phyloP scores from a whole-genome alignment of 2,113 vertebrate genomes.

The Alces alces region DNA sequence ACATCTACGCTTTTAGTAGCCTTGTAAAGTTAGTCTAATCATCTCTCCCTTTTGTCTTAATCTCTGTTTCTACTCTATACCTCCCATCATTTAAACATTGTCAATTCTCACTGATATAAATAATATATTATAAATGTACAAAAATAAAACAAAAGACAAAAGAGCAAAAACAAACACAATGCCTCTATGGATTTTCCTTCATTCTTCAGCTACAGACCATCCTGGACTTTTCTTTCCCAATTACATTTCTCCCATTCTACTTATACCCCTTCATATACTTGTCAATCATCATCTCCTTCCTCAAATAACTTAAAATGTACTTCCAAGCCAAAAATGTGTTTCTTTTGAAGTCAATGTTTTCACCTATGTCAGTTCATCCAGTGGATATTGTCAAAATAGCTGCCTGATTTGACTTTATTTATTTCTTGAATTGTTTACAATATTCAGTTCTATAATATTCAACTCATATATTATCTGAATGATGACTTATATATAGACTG shows the following conservation, averaged over 20 bases:
- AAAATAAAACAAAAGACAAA: neutral
- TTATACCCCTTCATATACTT: neutral
- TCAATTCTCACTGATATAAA: neutral
- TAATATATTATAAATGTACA: neutral
- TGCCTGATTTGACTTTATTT: neutral
- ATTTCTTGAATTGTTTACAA: neutral
- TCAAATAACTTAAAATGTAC: neutral
- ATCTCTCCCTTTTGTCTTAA: neutral
- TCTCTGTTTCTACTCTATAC: neutral
- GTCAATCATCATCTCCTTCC: neutral
- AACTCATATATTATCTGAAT: neutral
- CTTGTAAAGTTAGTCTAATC: neutral
- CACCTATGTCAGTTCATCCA: neutral
- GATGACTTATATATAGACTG: neutral
- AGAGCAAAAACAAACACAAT: neutral
- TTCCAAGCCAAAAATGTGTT: neutral
- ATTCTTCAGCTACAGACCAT: neutral
- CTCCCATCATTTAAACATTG: neutral
- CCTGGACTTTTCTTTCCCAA: neutral
- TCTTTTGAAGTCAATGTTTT: neutral
- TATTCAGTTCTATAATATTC: neutral
- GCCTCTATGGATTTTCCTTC: neutral
- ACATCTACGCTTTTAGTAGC: neutral
- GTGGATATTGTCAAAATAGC: neutral
- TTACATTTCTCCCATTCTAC: neutral